Base-by-base conservation (phyloP, 2,797 vertebrate species). In the Strix occidentalis region DNA sequence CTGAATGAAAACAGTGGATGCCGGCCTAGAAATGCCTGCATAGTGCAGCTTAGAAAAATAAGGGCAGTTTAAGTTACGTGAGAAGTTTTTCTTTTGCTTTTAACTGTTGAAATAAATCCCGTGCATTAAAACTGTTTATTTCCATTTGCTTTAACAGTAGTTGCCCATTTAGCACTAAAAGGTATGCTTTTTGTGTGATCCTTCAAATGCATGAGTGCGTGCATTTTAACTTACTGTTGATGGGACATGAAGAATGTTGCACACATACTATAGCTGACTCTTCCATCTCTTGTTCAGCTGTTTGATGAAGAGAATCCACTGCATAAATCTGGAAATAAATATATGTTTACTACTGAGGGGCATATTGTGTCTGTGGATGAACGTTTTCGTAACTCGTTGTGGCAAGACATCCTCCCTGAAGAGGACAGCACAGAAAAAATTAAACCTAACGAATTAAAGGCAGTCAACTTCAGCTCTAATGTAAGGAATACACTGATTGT, bases 261-360 rank as follows among this genome's bases (percentile, higher is more conserved):
- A 16, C 16, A 1, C 5, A 1, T 10, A 0, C 48, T 50, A 1
- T 12, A 78, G 28, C 31, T 46, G 41, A 63, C 76, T 90, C 37
- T 71, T 21, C 48, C 7, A 0, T 93, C 90, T 93, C 95, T 75
- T 19, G 1, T 66, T 6, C 88, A 99, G 99, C 97, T 99, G 56
- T 99, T 99, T 87, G 99, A 99, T 89, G 99, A 99, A 89, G 99
- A 99, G 96, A 99, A 99, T 96, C 99, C 99, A 1, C 98, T 99
- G 77, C 99, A 99, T 95, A 98, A 97, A 89, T 99, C 99, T 23
- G 99, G 99, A 65, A 99, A 98, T 94, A 99, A 98, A 94, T 99
- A 99, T 96, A 99, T 99, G 98, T 99, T 99, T 97, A 99, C 99
- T 43, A 99, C 99, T 7, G 99, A 99, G 98, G 99, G 99, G 23